These are phyloP conservation scores for Fulmarus glacialis DNA, from an alignment of 2,113 vertebrate species.

Conservation along the genomic window DNA sequence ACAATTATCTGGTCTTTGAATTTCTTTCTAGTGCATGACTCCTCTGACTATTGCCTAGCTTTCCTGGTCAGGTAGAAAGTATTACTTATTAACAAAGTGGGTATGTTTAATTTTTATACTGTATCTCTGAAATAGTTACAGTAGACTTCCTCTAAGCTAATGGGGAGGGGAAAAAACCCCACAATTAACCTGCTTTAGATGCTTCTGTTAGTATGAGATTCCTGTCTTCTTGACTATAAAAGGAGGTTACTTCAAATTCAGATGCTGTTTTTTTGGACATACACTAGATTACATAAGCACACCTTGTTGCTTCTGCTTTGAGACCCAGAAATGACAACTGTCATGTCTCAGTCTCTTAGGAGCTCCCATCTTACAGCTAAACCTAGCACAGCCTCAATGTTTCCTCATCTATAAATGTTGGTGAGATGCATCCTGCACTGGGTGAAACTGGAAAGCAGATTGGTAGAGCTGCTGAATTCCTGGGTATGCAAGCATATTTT, in stretches of 20 bases:
- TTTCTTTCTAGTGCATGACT: not conserved
- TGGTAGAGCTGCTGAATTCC: not conserved
- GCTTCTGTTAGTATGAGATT: not conserved
- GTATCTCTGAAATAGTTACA: not conserved
- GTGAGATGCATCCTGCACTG: not conserved
- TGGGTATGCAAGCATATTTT: not conserved
- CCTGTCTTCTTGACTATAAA: not conserved
- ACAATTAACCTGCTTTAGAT: not conserved
- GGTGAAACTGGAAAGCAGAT: not conserved
- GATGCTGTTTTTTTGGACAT: not conserved
- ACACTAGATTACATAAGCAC: not conserved
- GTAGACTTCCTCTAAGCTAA: not conserved
- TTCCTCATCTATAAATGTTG: not conserved
- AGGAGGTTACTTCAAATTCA: not conserved
- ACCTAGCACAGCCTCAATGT: not conserved
- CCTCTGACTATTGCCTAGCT: not conserved
- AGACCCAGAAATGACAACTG: not conserved
- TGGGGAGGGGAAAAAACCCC: fast-evolving
- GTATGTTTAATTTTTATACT: not conserved
- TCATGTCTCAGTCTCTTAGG: not conserved
- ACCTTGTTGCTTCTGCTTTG: not conserved
- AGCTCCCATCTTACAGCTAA: not conserved
- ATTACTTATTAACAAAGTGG: not conserved
- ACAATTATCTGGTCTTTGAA: not conserved
- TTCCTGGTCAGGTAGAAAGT: not conserved